phyloP scores from a whole-genome alignment of 1,140 invertebrate species.

The Drosophila sp. region DNA sequence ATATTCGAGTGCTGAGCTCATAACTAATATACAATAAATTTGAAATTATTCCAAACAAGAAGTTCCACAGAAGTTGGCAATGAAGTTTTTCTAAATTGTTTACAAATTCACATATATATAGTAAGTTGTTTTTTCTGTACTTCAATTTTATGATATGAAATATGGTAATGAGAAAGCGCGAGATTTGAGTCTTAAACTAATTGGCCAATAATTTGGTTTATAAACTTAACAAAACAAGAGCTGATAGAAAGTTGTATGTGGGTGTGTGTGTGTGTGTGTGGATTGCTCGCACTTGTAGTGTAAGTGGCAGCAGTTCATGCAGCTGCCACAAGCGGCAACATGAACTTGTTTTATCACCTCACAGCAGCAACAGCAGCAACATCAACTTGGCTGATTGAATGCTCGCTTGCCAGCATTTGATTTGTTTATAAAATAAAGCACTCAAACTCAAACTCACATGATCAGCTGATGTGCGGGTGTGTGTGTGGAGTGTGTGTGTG shows the following conservation, averaged over 20 bases:
- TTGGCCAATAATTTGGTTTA: constrained; percentile 70
- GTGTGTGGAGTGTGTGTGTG: constrained; percentile 24
- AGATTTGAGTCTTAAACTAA: constrained; percentile 45
- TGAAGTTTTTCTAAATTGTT: constrained; percentile 31
- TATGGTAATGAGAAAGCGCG: background rate
- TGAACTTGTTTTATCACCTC: constrained; percentile 77
- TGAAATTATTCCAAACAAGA: constrained; percentile 5
- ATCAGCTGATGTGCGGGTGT: constrained; percentile 33
- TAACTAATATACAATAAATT: constrained; percentile 39
- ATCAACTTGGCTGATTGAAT: constrained; percentile 75
- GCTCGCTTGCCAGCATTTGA: constrained; percentile 75
- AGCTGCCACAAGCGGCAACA: constrained; percentile 31
- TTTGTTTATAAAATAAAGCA: constrained; percentile 81
- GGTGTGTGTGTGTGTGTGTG: background rate
- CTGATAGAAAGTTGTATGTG: no score
- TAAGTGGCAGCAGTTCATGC: constrained; percentile 16
- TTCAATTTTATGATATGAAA: constrained; percentile 30
- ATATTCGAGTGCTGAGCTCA: background rate
- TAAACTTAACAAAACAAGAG: constrained; percentile 52
- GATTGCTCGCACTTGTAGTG: background rate
- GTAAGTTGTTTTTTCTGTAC: constrained; percentile 10
- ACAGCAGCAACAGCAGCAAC: constrained; percentile 44
- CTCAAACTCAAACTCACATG: constrained; percentile 48
- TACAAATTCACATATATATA: constrained; percentile 38
- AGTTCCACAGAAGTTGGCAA: constrained; percentile 1